These are phyloP conservation scores for Pimephales promelas DNA, from an alignment of 2,113 vertebrate species.

Conservation along the genomic window DNA sequence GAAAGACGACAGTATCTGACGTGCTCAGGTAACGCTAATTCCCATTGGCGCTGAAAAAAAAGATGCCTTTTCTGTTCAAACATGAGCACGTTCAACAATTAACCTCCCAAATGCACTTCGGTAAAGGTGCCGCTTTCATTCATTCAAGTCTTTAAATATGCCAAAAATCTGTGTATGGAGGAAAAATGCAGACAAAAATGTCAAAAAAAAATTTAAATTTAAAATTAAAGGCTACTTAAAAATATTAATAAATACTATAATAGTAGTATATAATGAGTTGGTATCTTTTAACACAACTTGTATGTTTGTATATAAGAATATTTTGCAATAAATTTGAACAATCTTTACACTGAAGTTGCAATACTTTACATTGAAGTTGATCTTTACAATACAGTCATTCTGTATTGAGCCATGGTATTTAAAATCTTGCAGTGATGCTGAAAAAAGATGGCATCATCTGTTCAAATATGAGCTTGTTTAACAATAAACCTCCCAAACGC, in stretches of 20 bases:
- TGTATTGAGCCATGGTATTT: not conserved
- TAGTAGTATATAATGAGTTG: no score
- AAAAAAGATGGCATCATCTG: not conserved
- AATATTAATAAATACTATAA: no score
- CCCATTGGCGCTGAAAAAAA: not conserved
- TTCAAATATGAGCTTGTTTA: not conserved
- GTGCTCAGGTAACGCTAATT: not conserved
- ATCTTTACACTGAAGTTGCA: no score
- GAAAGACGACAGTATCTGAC: not conserved
- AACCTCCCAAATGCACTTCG: not conserved
- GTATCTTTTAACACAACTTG: no score
- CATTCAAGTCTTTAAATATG: not conserved
- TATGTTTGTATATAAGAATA: no score
- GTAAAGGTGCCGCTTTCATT: not conserved
- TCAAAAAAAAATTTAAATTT: no score
- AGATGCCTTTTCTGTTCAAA: not conserved
- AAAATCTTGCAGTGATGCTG: not conserved
- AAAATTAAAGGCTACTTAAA: no score
- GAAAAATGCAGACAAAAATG: conserved; percentile 34
- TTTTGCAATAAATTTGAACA: no score
- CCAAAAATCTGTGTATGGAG: not conserved
- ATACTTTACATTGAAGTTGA: no score
- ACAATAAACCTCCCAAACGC: not conserved
- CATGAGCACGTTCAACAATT: not conserved
- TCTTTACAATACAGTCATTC: no score